These are phyloP conservation scores for Keiferia lycopersicella DNA, from an alignment of 2,888 invertebrate species.

Conservation along the genomic window DNA sequence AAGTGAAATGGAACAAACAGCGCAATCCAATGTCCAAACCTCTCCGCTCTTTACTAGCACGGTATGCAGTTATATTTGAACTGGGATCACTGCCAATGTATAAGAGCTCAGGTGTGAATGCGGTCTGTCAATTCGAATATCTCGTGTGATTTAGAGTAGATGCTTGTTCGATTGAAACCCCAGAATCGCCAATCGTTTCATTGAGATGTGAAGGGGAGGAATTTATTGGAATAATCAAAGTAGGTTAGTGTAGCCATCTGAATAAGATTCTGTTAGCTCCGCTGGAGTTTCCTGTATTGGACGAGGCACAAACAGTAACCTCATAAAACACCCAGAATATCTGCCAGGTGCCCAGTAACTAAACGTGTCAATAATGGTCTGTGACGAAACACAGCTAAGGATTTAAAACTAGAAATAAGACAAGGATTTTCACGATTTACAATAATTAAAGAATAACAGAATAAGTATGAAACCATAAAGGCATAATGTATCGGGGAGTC, in stretches of 20 bases:
- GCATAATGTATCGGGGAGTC: too few relatives aligned
- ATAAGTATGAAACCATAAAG: too few relatives aligned
- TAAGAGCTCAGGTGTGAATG: conserved; percentile 21
- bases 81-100: conserved; percentile 13
- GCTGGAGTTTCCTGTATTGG: too few relatives aligned
- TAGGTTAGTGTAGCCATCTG: background rate
- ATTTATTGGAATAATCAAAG: background rate
- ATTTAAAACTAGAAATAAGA: too few relatives aligned
- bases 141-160: conserved; percentile 4
- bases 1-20: background rate
- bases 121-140: conserved; percentile 13
- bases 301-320: too few relatives aligned
- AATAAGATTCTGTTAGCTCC: too few relatives aligned
- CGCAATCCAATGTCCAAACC: background rate
- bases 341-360: too few relatives aligned
- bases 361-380: too few relatives aligned
- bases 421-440: too few relatives aligned
- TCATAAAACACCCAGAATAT: too few relatives aligned
- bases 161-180: background rate
- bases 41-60: background rate
- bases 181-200: background rate
- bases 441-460: too few relatives aligned
- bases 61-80: conserved; percentile 22
- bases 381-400: too few relatives aligned
- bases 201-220: background rate